Evolutionary conservation across 53 echinoderm and acorn worm genomes (phyloP).

Genomic region (Henricia sp.): DNA sequence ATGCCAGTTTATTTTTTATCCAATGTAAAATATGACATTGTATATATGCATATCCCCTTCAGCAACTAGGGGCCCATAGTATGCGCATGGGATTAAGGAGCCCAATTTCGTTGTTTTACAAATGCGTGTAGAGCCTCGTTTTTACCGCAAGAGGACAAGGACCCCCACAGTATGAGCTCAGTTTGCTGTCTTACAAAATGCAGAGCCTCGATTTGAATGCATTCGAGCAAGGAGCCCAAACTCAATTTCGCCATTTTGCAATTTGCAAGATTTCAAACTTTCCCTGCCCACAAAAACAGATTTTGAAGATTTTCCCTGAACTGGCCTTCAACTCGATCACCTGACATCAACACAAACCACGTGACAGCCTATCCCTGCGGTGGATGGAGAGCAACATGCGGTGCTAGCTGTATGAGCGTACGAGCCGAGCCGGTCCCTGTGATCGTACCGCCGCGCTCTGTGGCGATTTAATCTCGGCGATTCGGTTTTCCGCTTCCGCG

Average conservation of each 20-base stretch:
- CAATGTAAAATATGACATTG: no score
- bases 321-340: conserved; percentile 49
- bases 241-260: neutral
- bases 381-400: neutral
- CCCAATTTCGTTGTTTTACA: no score
- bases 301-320: neutral
- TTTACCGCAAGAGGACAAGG: no score
- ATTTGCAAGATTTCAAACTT: neutral
- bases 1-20: no score
- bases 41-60: no score
- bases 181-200: no score
- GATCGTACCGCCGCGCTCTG: conserved; percentile 36
- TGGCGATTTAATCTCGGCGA: conserved; percentile 35
- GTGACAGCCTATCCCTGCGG: neutral
- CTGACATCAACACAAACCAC: conserved; percentile 22
- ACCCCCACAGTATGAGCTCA: no score
- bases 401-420: neutral
- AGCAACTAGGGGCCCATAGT: no score
- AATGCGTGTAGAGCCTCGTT: no score
- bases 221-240: no score
- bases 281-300: neutral
- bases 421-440: conserved; percentile 27
- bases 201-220: no score
- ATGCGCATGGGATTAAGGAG: no score
- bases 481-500: conserved; percentile 21